Conservation (phyloP, 2,113 vertebrate species). For the Mohoua ochrocephala region DNA sequence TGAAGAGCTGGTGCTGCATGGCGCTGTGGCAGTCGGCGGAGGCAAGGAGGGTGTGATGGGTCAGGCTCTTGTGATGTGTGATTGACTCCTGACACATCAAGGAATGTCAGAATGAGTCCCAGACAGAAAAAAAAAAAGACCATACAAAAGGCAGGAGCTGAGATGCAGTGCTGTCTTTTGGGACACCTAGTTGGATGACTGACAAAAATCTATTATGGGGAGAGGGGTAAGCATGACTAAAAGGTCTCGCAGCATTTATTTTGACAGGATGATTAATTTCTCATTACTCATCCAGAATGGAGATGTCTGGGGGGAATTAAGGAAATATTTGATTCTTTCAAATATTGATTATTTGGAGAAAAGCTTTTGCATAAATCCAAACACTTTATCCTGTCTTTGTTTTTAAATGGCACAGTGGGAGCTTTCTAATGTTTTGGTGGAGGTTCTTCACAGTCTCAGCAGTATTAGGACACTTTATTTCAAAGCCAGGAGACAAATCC, state of each 20-base stretch:
- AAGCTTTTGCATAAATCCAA: constrained; percentile 8
- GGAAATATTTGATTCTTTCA: constrained; percentile 24
- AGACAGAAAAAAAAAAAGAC: neutral
- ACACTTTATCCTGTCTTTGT: neutral
- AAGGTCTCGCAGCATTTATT: constrained; percentile 28
- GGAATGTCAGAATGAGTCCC: neutral
- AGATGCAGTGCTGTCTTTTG: neutral
- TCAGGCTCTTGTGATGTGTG: neutral
- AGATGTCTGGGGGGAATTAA: constrained; percentile 13
- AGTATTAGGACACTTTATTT: neutral
- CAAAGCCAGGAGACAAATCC: neutral
- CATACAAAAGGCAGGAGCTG: neutral
- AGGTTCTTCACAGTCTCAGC: neutral
- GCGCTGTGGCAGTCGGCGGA: neutral
- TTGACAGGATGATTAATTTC: constrained; percentile 64
- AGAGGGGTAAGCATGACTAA: neutral
- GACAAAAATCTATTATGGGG: constrained; percentile 32
- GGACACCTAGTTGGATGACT: constrained; percentile 18
- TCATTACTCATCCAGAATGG: constrained; percentile 31
- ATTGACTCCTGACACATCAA: neutral
- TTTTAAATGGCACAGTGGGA: neutral
- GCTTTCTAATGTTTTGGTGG: neutral
- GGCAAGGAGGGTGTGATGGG: neutral
- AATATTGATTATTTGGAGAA: constrained; percentile 27
- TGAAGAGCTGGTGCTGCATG: neutral